phyloP scores from a whole-genome alignment of 2,113 vertebrate species.

The Motacilla tschutschensis region DNA sequence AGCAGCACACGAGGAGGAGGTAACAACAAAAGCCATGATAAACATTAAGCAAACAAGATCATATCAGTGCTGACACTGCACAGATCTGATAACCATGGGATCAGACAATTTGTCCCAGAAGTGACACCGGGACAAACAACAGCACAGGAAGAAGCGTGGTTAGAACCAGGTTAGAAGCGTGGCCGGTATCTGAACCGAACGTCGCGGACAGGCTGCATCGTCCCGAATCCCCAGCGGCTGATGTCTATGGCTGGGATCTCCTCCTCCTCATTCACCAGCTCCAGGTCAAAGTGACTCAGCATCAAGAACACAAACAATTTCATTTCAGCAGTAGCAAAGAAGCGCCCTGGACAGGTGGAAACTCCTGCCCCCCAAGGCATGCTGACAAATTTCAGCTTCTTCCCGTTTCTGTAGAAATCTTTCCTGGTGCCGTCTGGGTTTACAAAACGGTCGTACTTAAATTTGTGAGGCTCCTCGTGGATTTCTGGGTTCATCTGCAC shows the following conservation, averaged over 20 bases:
- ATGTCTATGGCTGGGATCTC: conserved; percentile 75
- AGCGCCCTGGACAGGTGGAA: conserved; percentile 87
- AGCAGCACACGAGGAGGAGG: fast-evolving
- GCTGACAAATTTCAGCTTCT: conserved; percentile 82
- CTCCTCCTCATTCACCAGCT: conserved; percentile 74
- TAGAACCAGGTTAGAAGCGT: conserved; percentile 22
- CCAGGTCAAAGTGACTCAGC: conserved; percentile 85
- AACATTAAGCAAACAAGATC: background rate
- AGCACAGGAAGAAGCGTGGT: too few relatives aligned
- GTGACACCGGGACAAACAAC: background rate
- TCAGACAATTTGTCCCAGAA: background rate
- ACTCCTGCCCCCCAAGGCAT: conserved; percentile 91
- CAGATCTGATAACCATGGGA: fast-evolving
- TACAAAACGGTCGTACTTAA: conserved; percentile 86
- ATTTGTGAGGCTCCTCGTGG: conserved; percentile 79
- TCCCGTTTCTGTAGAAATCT: conserved; percentile 86
- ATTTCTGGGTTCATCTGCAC: conserved; percentile 87
- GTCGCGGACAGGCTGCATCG: conserved; percentile 77
- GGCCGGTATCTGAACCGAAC: conserved; percentile 82
- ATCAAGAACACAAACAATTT: conserved; percentile 89
- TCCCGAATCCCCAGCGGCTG: conserved; percentile 85
- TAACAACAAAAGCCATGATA: background rate
- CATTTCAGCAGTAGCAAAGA: conserved; percentile 86
- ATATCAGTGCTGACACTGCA: fast-evolving
- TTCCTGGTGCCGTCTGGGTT: conserved; percentile 79